These are phyloP conservation scores for Enteromius treurensis DNA, from an alignment of 2,797 vertebrate species.

Conservation along the genomic window DNA sequence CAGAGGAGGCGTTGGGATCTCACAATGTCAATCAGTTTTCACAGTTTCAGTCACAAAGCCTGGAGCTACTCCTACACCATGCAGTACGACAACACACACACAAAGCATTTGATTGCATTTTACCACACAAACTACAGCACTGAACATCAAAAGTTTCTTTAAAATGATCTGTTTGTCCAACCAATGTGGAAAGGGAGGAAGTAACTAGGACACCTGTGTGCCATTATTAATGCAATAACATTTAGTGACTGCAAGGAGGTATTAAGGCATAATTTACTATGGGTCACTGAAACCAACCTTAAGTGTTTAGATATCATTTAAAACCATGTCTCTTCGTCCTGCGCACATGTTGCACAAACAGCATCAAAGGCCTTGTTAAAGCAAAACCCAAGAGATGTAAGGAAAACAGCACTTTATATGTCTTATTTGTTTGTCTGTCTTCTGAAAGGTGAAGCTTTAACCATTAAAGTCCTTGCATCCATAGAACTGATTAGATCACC, in stretches of 20 bases:
- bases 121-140: conserved; percentile 14
- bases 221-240: neutral
- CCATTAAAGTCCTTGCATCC: neutral
- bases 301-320: conserved; percentile 1
- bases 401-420: neutral
- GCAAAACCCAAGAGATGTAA: neutral
- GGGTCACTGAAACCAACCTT: neutral
- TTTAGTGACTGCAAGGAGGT: neutral
- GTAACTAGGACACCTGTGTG: neutral
- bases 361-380: conserved; percentile 19
- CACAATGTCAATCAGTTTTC: conserved; percentile 11
- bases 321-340: neutral
- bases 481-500: neutral
- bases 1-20: conserved; percentile 17
- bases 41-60: conserved; percentile 29
- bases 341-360: neutral
- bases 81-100: neutral
- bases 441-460: neutral
- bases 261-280: neutral
- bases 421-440: neutral
- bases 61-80: conserved; percentile 13
- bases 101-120: neutral
- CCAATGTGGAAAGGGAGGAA: neutral
- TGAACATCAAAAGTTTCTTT: conserved; percentile 11
- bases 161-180: neutral